These are phyloP conservation scores for Tricholauxania praeusta DNA, from an alignment of 2,888 invertebrate genomes.

Conservation along the genomic window DNA sequence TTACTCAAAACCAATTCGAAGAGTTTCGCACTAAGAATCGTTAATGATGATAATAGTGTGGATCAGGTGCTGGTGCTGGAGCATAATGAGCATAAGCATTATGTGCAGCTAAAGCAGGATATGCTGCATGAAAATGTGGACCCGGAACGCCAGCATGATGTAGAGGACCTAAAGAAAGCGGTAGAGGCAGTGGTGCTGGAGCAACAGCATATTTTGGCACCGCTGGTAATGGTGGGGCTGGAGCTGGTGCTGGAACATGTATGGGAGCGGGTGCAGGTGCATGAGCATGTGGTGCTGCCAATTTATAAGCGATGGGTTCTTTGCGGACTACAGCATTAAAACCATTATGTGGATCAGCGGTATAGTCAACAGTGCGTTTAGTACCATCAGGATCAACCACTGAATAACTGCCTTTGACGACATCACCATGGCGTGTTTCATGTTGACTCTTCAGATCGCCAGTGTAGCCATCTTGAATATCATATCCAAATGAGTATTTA, in stretches of 20 bases:
- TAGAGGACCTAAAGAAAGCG: slow-evolving; percentile 47
- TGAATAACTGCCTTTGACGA: slow-evolving; percentile 72
- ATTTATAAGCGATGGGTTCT: slow-evolving; percentile 63
- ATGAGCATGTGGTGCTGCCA: slow-evolving; percentile 53
- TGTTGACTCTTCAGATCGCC: slow-evolving; percentile 72
- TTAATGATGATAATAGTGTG: slow-evolving; percentile 55
- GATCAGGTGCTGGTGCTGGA: slow-evolving; percentile 44
- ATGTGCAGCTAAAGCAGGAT: slow-evolving; percentile 59
- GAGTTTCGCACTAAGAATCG: too few species aligned
- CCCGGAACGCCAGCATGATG: slow-evolving; percentile 53
- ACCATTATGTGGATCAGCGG: slow-evolving; percentile 69
- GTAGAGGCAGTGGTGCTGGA: slow-evolving; percentile 33
- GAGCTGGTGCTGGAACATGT: slow-evolving; percentile 52
- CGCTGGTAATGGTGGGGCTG: slow-evolving; percentile 56
- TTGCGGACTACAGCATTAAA: slow-evolving; percentile 67
- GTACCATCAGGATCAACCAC: slow-evolving; percentile 73
- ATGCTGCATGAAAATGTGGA: slow-evolving; percentile 59
- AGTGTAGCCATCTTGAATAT: slow-evolving; percentile 69
- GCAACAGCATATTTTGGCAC: slow-evolving; percentile 50
- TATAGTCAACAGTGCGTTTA: slow-evolving; percentile 75
- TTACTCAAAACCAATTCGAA: slow-evolving; percentile 3
- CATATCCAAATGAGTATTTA: slow-evolving; percentile 70
- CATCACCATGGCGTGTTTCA: slow-evolving; percentile 75
- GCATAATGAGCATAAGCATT: slow-evolving; percentile 57
- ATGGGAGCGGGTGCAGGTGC: slow-evolving; percentile 53